phyloP scores from a whole-genome alignment of 2,888 invertebrate species.

The Phengaris alcon region DNA sequence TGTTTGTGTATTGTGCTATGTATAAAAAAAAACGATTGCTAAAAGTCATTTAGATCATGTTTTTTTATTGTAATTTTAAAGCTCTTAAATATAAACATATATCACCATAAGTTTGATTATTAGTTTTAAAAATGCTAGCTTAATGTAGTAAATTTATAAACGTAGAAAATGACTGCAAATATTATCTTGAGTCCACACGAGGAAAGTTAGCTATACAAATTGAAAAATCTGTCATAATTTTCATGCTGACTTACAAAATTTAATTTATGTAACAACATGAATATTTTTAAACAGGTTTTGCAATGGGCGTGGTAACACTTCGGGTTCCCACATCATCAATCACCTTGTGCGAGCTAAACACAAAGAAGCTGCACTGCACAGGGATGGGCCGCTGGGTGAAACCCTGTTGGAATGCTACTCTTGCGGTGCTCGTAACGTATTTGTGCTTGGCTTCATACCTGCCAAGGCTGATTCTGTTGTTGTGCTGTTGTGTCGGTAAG shows the following conservation, averaged over 20 bases:
- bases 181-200: too few relatives aligned
- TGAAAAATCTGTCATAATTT: background rate
- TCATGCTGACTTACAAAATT: background rate
- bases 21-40: too few relatives aligned
- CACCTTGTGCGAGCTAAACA: constrained; percentile 99
- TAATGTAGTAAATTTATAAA: too few relatives aligned
- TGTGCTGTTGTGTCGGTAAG: constrained; percentile 92
- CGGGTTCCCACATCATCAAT: constrained; percentile 99
- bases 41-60: too few relatives aligned
- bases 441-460: constrained; percentile 98
- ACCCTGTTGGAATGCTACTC: constrained; percentile 99
- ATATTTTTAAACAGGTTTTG: constrained; percentile 83
- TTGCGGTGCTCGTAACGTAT: constrained; percentile 98
- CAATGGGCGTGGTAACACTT: constrained; percentile 98
- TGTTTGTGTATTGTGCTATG: too few relatives aligned
- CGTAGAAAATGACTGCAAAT: too few relatives aligned
- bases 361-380: constrained; percentile 98
- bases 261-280: background rate
- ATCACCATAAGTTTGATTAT: too few relatives aligned
- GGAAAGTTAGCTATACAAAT: background rate
- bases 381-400: constrained; percentile 98
- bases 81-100: too few relatives aligned
- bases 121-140: too few relatives aligned
- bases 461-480: constrained; percentile 99
- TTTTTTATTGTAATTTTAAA: too few relatives aligned